Percentiles rank a stretch among this genome's conserved stretches.
Evolutionary conservation across 2,888 invertebrate genomes (phyloP).

Genomic region (Baronia brevicornis): DNA sequence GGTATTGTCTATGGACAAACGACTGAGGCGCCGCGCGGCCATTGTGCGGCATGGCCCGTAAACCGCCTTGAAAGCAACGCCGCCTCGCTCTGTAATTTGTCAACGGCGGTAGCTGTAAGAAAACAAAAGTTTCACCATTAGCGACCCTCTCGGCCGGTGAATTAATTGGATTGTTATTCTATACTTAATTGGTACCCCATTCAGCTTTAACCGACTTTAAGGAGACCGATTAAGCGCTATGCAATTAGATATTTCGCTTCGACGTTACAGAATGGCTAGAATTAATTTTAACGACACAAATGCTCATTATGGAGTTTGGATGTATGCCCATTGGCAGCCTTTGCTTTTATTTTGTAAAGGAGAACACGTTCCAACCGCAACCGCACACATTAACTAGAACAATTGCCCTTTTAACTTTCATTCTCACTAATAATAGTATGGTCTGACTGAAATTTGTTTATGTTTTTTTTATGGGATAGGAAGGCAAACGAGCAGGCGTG

Average conservation of each 20-base stretch:
- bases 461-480: too few species aligned
- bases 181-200: slow-evolving; percentile 42
- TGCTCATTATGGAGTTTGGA: slow-evolving; percentile 4
- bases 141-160: slow-evolving; percentile 41
- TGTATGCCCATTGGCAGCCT: slow-evolving; percentile 1
- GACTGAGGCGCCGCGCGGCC: slow-evolving; percentile 37
- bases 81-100: slow-evolving; percentile 56
- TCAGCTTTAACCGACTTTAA: slow-evolving; percentile 26
- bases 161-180: slow-evolving; percentile 59
- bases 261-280: slow-evolving; percentile 4
- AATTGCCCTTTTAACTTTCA: too few species aligned
- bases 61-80: slow-evolving; percentile 40
- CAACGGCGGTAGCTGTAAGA: slow-evolving; percentile 43
- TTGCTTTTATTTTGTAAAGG: slow-evolving; percentile 4
- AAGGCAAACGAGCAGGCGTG: too few species aligned
- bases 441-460: too few species aligned
- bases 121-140: slow-evolving; percentile 53
- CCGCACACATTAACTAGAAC: too few species aligned
- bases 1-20: slow-evolving; percentile 59
- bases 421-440: too few species aligned
- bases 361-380: background rate
- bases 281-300: slow-evolving; percentile 14
- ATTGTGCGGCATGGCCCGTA: slow-evolving; percentile 36
- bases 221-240: slow-evolving; percentile 3
- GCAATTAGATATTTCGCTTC: slow-evolving; percentile 13